Base-by-base conservation (phyloP, 1,140 invertebrate genomes). In the Drosophila parabipectinata region DNA sequence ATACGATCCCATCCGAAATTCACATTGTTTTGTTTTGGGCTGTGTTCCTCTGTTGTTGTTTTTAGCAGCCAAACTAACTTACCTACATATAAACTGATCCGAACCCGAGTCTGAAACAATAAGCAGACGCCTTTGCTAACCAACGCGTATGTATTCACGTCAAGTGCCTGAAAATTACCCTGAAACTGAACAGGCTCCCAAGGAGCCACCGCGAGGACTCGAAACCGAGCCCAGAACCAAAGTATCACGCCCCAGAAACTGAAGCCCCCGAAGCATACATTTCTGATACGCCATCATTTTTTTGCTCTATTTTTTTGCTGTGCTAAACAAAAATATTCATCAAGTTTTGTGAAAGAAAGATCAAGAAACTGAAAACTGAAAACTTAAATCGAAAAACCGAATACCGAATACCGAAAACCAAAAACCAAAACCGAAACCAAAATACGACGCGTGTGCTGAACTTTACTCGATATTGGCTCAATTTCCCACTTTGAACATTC, bases 381-480 rank as follows among this genome's bases (percentile, higher is more conserved):
- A 28, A 28, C 26, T 7, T 5, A 28, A 63, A 45, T 24, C 41
- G 41, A 30, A 30, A 30, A 61, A 7, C 34, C 14, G 28, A 47
- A 71, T 39, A 37, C 14, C 51, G 50, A 59, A 67, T 34, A 15
- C 3, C 41, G 26, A 45, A 34, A 39, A 47, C 30, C 30, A 51
- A 28, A 1, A 30, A 48, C 10, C 26, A 63, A 24, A 18, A 21
- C 7, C 14, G 14, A 57, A 28, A 28, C 54, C 15, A 47, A 72
- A 63, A 37, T 5, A 24, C 14, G 47, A 63, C 79, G 80, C 75
- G 79, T 78, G 79, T 79, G 79, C 50, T 77, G 30, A 60, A 64
- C 48, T 61, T 51, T 79, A 79, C 71, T 72, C 59, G 32, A 63
- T 67, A 50, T 39, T 48, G 18, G 68, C 59, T 63, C 52, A 18